Conservation (phyloP, 2,113 vertebrate species). For the Trematomus loennbergii region DNA sequence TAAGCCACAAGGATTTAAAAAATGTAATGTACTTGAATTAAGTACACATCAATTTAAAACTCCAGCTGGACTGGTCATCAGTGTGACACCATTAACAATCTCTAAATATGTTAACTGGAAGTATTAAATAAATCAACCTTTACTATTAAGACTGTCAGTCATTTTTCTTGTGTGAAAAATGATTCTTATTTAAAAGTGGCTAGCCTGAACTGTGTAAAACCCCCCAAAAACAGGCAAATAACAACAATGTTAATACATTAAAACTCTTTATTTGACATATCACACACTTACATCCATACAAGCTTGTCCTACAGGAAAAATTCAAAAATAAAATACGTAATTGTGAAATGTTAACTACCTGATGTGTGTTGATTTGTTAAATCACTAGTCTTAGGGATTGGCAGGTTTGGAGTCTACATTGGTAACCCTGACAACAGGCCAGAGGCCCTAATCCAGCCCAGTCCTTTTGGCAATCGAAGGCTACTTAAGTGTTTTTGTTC, state of each 20-base stretch:
- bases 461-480: slow-evolving; percentile 40
- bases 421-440: neutral
- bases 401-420: slow-evolving; percentile 4
- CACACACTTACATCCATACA: slow-evolving; percentile 34
- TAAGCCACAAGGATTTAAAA: too few species aligned
- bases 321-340: slow-evolving; percentile 66
- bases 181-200: neutral
- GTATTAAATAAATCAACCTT: neutral
- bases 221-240: neutral
- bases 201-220: neutral
- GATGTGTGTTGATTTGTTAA: neutral
- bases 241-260: slow-evolving; percentile 55
- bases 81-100: too few species aligned
- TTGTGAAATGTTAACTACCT: neutral
- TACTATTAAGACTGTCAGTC: neutral
- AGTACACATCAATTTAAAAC: too few species aligned
- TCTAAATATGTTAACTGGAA: too few species aligned
- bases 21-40: too few species aligned
- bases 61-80: too few species aligned
- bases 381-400: neutral
- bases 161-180: neutral
- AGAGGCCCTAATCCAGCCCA: neutral
- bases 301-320: slow-evolving; percentile 24
- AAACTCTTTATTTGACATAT: slow-evolving; percentile 63
- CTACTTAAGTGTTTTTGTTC: neutral